Conservation (phyloP, 2,797 vertebrate species). For the Anguilla anguilla region DNA sequence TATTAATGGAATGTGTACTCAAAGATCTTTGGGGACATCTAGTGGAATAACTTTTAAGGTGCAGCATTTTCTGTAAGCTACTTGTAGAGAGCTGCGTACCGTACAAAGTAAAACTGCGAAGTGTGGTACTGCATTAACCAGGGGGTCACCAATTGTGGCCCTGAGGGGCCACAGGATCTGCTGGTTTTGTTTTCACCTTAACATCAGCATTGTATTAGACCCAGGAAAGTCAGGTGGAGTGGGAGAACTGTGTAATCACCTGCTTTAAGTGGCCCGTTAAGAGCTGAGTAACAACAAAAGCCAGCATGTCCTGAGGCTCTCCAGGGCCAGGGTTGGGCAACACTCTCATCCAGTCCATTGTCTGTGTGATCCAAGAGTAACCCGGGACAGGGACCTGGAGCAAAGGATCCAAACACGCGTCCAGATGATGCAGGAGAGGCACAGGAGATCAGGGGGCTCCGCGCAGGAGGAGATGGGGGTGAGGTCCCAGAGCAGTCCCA, state of each 20-base stretch:
- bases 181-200: not conserved
- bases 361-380: conserved; percentile 49
- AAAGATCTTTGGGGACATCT: conserved; percentile 57
- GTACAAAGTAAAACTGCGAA: not conserved
- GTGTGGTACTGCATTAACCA: not conserved
- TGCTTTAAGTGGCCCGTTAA: not conserved
- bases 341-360: conserved; percentile 23
- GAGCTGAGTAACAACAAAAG: not conserved
- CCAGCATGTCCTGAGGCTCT: not conserved
- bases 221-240: not conserved
- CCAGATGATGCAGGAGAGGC: conserved; percentile 64
- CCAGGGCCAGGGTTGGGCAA: not conserved
- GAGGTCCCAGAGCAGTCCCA: not conserved
- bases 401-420: conserved; percentile 52
- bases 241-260: not conserved
- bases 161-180: not conserved
- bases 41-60: conserved; percentile 54
- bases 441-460: conserved; percentile 48
- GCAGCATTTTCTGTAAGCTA: conserved; percentile 50
- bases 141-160: not conserved
- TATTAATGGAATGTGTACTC: not conserved
- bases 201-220: not conserved
- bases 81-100: not conserved
- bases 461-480: conserved; percentile 50
- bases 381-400: conserved; percentile 50